These are phyloP conservation scores for Epiperipatus broadwayi DNA, from an alignment of 2,888 invertebrate species.

Conservation along the genomic window DNA sequence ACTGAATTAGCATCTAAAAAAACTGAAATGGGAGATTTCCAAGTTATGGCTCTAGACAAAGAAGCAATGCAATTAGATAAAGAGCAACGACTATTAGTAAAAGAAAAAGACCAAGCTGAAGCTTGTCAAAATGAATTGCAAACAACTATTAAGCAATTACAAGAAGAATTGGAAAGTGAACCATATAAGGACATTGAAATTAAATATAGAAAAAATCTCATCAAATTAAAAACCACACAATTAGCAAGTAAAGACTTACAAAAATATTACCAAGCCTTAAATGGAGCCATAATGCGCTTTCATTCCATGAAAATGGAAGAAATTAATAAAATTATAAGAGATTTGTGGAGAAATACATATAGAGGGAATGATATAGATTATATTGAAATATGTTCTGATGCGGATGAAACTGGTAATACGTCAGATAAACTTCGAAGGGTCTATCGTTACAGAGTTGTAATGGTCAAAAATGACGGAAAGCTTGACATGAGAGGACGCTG, in stretches of 20 bases:
- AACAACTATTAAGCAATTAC: slow-evolving; percentile 25
- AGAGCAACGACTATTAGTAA: too few relatives aligned
- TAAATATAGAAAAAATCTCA: slow-evolving; percentile 45
- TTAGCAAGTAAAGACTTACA: slow-evolving; percentile 50
- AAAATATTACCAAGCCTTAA: slow-evolving; percentile 58
- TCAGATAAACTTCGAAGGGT: slow-evolving; percentile 35
- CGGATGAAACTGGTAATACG: slow-evolving; percentile 24
- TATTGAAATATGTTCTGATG: slow-evolving; percentile 51
- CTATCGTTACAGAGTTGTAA: slow-evolving; percentile 63
- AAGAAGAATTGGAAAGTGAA: slow-evolving; percentile 42
- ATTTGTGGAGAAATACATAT: slow-evolving; percentile 52
- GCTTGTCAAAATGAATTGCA: slow-evolving; percentile 25
- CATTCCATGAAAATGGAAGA: slow-evolving; percentile 78
- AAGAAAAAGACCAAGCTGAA: slow-evolving; percentile 21
- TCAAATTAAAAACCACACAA: slow-evolving; percentile 40
- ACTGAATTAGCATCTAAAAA: too few relatives aligned
- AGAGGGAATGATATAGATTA: slow-evolving; percentile 87
- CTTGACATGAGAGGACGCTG: slow-evolving; percentile 95
- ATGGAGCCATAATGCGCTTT: slow-evolving; percentile 69
- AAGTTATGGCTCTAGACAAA: too few relatives aligned
- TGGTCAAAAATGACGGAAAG: slow-evolving; percentile 62
- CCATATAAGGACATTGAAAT: slow-evolving; percentile 46
- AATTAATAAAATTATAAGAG: slow-evolving; percentile 71
- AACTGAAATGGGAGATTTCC: too few relatives aligned
- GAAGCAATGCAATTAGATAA: too few relatives aligned